Percentiles rank a stretch among this genome's conserved stretches.
These are phyloP conservation scores for Excalfactoria chinensis DNA, from an alignment of 2,113 vertebrate genomes.

Conservation along the genomic window DNA sequence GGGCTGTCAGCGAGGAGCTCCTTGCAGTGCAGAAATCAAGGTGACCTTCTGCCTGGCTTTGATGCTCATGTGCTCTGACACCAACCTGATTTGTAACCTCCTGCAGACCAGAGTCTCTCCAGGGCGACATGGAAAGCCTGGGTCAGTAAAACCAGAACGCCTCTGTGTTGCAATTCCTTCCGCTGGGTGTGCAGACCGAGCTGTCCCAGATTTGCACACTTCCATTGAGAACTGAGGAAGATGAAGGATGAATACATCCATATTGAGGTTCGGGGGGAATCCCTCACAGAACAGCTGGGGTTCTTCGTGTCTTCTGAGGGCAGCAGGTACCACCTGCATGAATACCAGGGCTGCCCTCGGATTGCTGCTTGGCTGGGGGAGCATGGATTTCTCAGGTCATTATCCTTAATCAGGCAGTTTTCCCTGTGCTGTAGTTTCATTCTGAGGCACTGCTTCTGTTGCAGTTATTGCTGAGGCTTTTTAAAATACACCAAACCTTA, in stretches of 20 bases:
- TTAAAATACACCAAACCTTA: neutral
- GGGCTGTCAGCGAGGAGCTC: neutral
- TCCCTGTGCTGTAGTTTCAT: neutral
- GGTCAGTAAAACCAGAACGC: neutral
- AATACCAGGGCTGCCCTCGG: neutral
- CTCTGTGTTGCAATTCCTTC: neutral
- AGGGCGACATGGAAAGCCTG: neutral
- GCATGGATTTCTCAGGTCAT: neutral
- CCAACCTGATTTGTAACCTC: neutral
- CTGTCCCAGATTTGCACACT: neutral
- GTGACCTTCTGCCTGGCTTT: neutral
- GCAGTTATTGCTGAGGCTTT: neutral
- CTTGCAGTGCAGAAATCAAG: neutral
- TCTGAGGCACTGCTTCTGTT: neutral
- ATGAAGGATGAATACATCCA: neutral
- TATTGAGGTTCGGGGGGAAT: neutral
- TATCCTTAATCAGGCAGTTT: neutral
- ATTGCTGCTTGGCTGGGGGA: neutral
- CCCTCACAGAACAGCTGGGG: neutral
- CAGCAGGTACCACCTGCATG: neutral
- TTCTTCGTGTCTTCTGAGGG: neutral
- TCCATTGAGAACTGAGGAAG: neutral
- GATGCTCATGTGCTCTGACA: neutral
- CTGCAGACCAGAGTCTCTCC: neutral
- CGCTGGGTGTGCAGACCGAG: neutral